A percentile compares a stretch with the other conserved stretches of the same genome.
phyloP scores from a whole-genome alignment of 2,113 vertebrate species.

The Neolamprologus cancellatus region DNA sequence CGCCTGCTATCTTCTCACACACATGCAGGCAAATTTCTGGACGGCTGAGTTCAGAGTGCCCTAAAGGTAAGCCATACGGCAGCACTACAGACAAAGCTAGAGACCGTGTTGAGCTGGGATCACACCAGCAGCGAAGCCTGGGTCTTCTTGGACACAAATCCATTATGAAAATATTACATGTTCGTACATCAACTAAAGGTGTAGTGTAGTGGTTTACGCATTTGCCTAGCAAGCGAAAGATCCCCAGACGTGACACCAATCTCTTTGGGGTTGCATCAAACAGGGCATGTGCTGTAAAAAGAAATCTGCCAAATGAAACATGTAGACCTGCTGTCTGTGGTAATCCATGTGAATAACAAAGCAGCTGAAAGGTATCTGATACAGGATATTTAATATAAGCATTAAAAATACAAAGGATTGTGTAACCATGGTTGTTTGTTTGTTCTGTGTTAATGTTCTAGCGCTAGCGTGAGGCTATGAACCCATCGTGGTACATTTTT shows the following conservation, averaged over 20 bases:
- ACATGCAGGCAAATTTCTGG: background rate
- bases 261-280: background rate
- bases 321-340: background rate
- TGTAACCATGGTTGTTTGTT: background rate
- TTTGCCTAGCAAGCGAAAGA: background rate
- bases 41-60: constrained; percentile 18
- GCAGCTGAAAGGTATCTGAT: background rate
- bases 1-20: background rate
- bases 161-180: background rate
- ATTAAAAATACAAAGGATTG: background rate
- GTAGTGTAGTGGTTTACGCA: background rate
- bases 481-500: background rate
- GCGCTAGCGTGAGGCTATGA: background rate
- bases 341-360: background rate
- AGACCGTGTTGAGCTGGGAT: background rate
- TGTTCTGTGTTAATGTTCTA: background rate
- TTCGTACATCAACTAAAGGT: background rate
- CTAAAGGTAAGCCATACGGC: constrained; percentile 58
- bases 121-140: background rate
- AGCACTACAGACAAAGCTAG: constrained; percentile 12
- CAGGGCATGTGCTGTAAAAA: background rate
- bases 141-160: background rate
- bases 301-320: background rate
- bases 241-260: background rate
- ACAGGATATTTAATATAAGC: background rate